Conservation (phyloP, 1,140 invertebrate species). For the Heliothis subflexa region DNA sequence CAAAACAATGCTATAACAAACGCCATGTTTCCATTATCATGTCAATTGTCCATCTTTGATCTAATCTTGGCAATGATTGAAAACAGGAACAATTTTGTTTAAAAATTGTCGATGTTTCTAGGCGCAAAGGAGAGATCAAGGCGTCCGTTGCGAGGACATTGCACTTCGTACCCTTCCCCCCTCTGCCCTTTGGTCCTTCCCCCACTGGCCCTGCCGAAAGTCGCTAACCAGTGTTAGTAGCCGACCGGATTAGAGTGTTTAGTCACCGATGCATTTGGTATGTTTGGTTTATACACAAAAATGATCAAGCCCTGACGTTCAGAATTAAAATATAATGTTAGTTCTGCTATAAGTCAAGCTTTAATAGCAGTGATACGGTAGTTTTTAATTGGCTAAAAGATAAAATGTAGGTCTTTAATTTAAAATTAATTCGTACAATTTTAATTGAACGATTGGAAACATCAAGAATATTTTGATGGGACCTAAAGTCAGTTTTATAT, state of each 20-base stretch:
- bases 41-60: constrained; percentile 33
- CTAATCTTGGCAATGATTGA: constrained; percentile 13
- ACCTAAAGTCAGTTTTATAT: not conserved
- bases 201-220: constrained; percentile 75
- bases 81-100: constrained; percentile 42
- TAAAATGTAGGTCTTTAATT: not conserved
- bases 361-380: not conserved
- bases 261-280: constrained; percentile 65
- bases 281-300: constrained; percentile 59
- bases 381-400: constrained; percentile 9
- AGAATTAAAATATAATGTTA: constrained; percentile 5
- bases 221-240: constrained; percentile 73
- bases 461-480: not conserved
- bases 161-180: constrained; percentile 73
- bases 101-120: constrained; percentile 47
- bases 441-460: not conserved
- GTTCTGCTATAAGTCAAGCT: not conserved
- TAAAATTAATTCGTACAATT: not conserved
- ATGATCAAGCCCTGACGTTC: constrained; percentile 15
- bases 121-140: constrained; percentile 63
- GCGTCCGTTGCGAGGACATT: constrained; percentile 85
- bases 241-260: constrained; percentile 81
- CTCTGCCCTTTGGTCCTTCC: constrained; percentile 72
- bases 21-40: constrained; percentile 26
- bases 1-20: constrained; percentile 1